phyloP scores from a whole-genome alignment of 2,113 vertebrate genomes.

The Psettodes erumei region DNA sequence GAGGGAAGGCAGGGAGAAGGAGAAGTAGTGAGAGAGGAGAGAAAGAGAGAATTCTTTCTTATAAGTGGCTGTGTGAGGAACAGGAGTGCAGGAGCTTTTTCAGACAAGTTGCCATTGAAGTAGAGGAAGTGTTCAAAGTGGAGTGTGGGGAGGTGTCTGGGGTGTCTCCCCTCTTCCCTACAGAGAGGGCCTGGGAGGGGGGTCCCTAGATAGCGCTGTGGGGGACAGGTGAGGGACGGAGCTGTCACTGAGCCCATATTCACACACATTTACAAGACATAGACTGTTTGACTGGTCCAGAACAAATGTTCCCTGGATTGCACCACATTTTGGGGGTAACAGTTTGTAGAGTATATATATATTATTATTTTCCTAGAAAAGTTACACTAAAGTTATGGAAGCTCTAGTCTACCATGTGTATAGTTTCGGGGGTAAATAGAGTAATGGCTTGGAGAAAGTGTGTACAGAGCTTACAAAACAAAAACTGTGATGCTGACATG shows the following conservation, averaged over 20 bases:
- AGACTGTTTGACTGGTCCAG: conserved; percentile 72
- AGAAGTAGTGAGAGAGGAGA: conserved; percentile 63
- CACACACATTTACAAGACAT: conserved; percentile 67
- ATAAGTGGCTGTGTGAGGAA: conserved; percentile 78
- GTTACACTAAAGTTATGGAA: conserved; percentile 71
- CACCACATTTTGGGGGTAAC: conserved; percentile 65
- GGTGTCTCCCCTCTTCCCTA: conserved; percentile 77
- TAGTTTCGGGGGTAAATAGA: conserved; percentile 65
- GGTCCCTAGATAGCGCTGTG: conserved; percentile 81
- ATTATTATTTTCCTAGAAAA: conserved; percentile 71
- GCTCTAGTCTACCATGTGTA: conserved; percentile 35
- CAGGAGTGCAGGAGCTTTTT: conserved; percentile 71
- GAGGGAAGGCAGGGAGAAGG: conserved; percentile 65
- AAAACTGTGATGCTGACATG: conserved; percentile 66
- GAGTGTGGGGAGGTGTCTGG: conserved; percentile 76
- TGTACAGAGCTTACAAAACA: conserved; percentile 62
- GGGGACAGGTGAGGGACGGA: conserved; percentile 87
- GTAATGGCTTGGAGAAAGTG: conserved; percentile 57
- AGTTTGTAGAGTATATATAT: conserved; percentile 51
- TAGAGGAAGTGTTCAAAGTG: conserved; percentile 79
- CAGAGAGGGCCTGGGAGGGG: conserved; percentile 73
- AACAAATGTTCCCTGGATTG: conserved; percentile 70
- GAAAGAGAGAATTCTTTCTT: conserved; percentile 76
- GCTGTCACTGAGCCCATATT: conserved; percentile 89
- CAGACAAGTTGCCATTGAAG: conserved; percentile 79